Percentiles rank a stretch among this genome's conserved stretches.
Conservation (phyloP, 2,888 invertebrate genomes). For the Rugalucina vietnamica region DNA sequence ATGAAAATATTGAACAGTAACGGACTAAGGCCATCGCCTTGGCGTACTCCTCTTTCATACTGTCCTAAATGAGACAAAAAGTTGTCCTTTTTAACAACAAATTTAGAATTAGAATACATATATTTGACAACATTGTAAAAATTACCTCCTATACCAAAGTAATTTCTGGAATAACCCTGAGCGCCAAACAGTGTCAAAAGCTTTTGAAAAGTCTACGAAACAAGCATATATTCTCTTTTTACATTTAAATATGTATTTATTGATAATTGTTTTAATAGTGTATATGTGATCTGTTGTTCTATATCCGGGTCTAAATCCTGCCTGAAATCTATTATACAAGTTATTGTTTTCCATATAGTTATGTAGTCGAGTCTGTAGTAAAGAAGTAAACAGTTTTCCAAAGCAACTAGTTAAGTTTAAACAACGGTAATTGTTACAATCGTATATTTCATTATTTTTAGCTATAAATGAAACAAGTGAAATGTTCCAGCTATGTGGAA, state of each 20-base stretch:
- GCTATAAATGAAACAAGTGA: background rate
- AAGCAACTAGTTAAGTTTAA: background rate
- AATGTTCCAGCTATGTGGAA: background rate
- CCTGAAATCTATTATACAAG: background rate
- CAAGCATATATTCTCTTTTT: background rate
- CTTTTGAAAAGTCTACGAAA: background rate
- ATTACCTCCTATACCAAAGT: background rate
- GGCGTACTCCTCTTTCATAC: background rate
- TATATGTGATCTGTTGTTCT: background rate
- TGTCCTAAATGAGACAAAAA: background rate
- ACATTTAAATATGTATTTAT: background rate
- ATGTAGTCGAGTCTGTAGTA: background rate
- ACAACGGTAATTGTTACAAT: background rate
- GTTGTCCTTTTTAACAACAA: constrained; percentile 16
- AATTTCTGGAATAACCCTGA: background rate
- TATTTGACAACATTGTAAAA: background rate
- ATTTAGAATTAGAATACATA: constrained; percentile 22
- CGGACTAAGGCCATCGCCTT: constrained; percentile 13
- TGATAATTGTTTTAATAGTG: background rate
- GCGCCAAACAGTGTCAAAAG: background rate
- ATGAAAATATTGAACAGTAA: background rate
- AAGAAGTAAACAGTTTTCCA: background rate
- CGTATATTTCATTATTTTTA: background rate
- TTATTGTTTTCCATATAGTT: background rate
- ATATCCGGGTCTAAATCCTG: background rate